Conservation (phyloP, 30 jellyfish, hydroid and myxozoan genomes). For the Sanderia malayensis region DNA sequence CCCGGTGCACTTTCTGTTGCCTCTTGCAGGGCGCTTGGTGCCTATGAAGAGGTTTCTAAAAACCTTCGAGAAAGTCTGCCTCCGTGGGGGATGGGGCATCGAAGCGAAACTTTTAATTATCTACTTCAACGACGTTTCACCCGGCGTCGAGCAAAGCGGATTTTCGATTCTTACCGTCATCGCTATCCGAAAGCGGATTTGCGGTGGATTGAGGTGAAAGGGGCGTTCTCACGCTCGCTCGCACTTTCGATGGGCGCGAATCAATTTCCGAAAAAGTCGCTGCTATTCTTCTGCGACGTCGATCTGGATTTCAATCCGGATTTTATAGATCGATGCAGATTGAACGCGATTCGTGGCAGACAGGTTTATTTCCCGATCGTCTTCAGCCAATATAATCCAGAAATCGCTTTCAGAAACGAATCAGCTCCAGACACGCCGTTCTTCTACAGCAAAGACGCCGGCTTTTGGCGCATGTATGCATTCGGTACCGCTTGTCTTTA, state of each 20-base stretch:
- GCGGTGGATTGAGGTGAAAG: slow-evolving; percentile 86
- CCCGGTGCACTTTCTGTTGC: slow-evolving; percentile 70
- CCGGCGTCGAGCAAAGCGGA: slow-evolving; percentile 54
- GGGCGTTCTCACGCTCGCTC: slow-evolving; percentile 90
- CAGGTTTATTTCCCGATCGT: slow-evolving; percentile 94
- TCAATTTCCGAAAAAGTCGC: slow-evolving; percentile 69
- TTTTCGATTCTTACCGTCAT: slow-evolving; percentile 36
- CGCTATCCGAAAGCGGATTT: slow-evolving; percentile 65
- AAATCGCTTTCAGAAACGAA: slow-evolving; percentile 62
- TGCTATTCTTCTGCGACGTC: slow-evolving; percentile 93
- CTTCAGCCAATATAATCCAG: slow-evolving; percentile 91
- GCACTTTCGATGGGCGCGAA: slow-evolving; percentile 98
- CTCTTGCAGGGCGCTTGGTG: slow-evolving; percentile 88
- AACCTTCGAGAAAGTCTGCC: slow-evolving; percentile 74
- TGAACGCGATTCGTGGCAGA: slow-evolving; percentile 70
- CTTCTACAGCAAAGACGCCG: slow-evolving; percentile 76
- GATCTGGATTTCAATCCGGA: slow-evolving; percentile 75
- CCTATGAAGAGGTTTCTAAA: slow-evolving; percentile 75
- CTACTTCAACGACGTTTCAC: slow-evolving; percentile 76
- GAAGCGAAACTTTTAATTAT: slow-evolving; percentile 55
- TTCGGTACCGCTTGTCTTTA: slow-evolving; percentile 93
- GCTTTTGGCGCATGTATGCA: slow-evolving; percentile 95
- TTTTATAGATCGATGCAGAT: slow-evolving; percentile 89
- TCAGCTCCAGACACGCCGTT: slow-evolving; percentile 62
- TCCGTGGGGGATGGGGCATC: slow-evolving; percentile 17